Evolutionary conservation across 2,888 invertebrate genomes (phyloP).

Genomic region (Nomada fucata): DNA sequence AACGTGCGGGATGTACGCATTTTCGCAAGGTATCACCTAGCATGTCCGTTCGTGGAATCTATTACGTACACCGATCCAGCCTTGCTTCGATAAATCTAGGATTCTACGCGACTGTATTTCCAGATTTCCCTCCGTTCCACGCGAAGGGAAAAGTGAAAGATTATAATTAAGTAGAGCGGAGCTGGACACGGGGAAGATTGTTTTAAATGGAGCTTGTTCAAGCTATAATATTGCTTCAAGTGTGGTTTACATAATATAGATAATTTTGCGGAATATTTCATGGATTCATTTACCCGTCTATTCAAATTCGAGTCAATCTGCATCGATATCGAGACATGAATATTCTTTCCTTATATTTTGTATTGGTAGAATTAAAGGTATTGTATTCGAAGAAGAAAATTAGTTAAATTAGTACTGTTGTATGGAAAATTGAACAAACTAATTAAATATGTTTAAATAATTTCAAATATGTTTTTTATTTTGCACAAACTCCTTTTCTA

Average conservation of each 20-base stretch:
- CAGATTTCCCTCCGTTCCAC: constrained; percentile 22
- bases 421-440: too few relatives aligned
- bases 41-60: constrained; percentile 70
- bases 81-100: constrained; percentile 34
- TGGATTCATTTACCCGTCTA: neutral
- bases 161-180: constrained; percentile 26
- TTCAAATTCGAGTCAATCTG: too few relatives aligned
- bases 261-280: neutral
- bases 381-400: too few relatives aligned
- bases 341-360: too few relatives aligned
- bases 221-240: too few relatives aligned
- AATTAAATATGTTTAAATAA: too few relatives aligned
- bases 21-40: constrained; percentile 74
- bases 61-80: constrained; percentile 58
- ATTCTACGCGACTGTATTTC: constrained; percentile 31
- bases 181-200: neutral
- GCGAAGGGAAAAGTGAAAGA: constrained; percentile 45
- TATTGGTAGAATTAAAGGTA: too few relatives aligned
- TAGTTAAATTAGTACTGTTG: too few relatives aligned
- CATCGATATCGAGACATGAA: too few relatives aligned
- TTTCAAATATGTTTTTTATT: too few relatives aligned
- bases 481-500: too few relatives aligned
- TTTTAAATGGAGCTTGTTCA: neutral
- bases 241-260: neutral
- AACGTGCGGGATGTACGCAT: constrained; percentile 68